phyloP scores from a whole-genome alignment of 1,140 invertebrate species.

The Pogonomyrmex californicus region DNA sequence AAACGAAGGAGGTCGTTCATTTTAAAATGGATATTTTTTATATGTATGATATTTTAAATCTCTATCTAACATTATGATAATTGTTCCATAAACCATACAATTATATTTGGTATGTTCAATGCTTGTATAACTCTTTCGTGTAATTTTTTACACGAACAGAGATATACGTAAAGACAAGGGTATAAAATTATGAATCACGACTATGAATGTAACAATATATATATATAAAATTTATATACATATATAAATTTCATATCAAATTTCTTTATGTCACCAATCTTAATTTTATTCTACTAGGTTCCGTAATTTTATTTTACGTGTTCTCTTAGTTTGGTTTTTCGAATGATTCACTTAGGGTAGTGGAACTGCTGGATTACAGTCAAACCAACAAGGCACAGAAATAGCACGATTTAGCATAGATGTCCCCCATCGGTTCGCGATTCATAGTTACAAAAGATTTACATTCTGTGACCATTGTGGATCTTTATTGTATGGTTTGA shows the following conservation, averaged over 20 bases:
- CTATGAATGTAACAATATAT: neutral
- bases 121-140: no score
- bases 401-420: slow-evolving; percentile 98
- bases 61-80: no score
- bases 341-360: slow-evolving; percentile 70
- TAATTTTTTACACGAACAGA: no score
- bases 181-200: no score
- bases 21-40: no score
- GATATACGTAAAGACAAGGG: no score
- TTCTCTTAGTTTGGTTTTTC: slow-evolving; percentile 63
- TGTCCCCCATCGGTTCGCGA: slow-evolving; percentile 97
- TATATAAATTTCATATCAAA: neutral
- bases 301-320: slow-evolving; percentile 68
- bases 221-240: neutral
- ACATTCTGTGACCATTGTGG: slow-evolving; percentile 99
- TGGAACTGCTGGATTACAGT: slow-evolving; percentile 82
- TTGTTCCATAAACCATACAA: no score
- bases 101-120: no score
- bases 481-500: slow-evolving; percentile 97
- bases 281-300: slow-evolving; percentile 10
- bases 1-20: no score
- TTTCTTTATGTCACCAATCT: neutral
- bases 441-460: slow-evolving; percentile 98
- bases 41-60: no score
- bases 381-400: slow-evolving; percentile 85